Percentiles rank a stretch among this genome's conserved stretches.
phyloP scores from a whole-genome alignment of 1,140 invertebrate species.

The Tetramorium simillimum region DNA sequence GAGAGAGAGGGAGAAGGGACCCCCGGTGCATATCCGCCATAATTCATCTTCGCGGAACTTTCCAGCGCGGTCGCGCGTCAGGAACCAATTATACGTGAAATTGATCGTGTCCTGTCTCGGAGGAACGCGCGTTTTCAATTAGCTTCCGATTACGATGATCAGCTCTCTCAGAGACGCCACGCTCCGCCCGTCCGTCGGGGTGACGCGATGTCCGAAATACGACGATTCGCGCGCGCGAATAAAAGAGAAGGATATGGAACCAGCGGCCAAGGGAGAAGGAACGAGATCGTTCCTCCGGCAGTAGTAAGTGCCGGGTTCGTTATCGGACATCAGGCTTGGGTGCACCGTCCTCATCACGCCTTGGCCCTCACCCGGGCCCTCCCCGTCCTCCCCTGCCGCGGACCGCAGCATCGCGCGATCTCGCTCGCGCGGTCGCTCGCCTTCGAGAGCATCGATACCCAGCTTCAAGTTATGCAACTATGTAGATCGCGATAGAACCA shows the following conservation, averaged over 20 bases:
- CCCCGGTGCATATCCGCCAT: background rate
- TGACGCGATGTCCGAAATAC: conserved; percentile 6
- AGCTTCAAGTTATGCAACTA: conserved; percentile 76
- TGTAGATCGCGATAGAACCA: conserved; percentile 74
- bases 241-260: conserved; percentile 1
- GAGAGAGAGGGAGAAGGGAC: background rate
- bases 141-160: conserved; percentile 17
- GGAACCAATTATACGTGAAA: conserved; percentile 42
- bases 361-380: conserved; percentile 47
- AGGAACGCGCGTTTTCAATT: conserved; percentile 37
- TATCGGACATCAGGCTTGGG: conserved; percentile 74
- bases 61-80: conserved; percentile 31
- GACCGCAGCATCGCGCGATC: conserved; percentile 67
- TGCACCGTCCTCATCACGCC: conserved; percentile 77
- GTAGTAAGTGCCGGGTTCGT: conserved; percentile 68
- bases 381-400: background rate
- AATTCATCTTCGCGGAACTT: conserved; percentile 56
- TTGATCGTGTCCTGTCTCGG: conserved; percentile 35
- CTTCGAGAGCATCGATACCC: conserved; percentile 68
- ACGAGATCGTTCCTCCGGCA: conserved; percentile 62
- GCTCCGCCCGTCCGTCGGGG: background rate
- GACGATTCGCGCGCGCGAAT: conserved; percentile 1
- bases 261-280: conserved; percentile 26
- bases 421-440: conserved; percentile 41
- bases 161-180: background rate